Conservation (phyloP, 2,113 vertebrate species). For the Probosciger aterrimus region DNA sequence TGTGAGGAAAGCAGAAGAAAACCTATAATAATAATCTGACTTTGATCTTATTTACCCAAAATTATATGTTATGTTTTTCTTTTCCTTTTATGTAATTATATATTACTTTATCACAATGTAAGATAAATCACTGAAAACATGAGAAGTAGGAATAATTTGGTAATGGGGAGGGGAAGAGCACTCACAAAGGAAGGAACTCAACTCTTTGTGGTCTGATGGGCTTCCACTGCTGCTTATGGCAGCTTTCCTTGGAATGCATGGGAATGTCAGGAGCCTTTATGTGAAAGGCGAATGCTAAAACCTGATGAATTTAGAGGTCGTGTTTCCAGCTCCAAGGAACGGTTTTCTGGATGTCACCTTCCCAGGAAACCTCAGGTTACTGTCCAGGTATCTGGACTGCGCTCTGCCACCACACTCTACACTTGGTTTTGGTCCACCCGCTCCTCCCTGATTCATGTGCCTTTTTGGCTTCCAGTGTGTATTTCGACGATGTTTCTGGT, state of each 20-base stretch:
- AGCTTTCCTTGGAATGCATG: background rate
- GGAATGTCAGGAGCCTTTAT: background rate
- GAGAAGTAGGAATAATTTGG: background rate
- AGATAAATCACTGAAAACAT: background rate
- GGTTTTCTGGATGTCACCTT: background rate
- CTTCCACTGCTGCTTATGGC: background rate
- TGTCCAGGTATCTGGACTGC: background rate
- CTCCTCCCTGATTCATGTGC: background rate
- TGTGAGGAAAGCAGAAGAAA: slow-evolving; percentile 41
- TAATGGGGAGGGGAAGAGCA: background rate
- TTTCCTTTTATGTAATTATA: slow-evolving; percentile 25
- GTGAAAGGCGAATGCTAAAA: background rate
- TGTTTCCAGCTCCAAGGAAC: fast-evolving
- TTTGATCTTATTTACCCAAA: slow-evolving; percentile 53
- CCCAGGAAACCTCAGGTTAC: background rate
- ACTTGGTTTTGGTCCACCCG: background rate
- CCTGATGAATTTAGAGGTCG: background rate
- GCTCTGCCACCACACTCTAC: fast-evolving
- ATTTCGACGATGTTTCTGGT: background rate
- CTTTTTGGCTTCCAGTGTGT: fast-evolving
- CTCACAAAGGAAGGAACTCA: background rate
- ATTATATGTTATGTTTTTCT: slow-evolving; percentile 14
- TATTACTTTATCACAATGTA: slow-evolving; percentile 3
- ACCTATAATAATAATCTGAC: slow-evolving; percentile 26
- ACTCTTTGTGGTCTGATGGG: fast-evolving